Evolutionary conservation across 2,888 invertebrate genomes (phyloP).

Genomic region (Chrysolina haemoptera): DNA sequence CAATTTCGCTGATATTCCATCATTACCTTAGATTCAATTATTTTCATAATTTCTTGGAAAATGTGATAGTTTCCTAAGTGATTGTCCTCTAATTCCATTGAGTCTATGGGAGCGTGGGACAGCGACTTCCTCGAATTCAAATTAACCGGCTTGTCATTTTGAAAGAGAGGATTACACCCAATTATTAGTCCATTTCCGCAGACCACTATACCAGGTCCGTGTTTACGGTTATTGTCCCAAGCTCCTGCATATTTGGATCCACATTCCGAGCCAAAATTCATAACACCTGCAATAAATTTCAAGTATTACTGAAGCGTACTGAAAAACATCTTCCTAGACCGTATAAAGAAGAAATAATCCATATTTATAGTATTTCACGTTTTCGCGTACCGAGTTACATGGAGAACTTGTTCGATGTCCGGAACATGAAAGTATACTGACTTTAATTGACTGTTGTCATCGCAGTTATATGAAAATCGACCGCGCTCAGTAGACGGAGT

Average conservation of each 20-base stretch:
- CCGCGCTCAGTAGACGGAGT: too few relatives aligned
- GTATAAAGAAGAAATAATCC: too few relatives aligned
- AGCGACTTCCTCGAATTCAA: slow-evolving; percentile 25
- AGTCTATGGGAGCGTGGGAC: background rate
- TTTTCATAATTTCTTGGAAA: slow-evolving; percentile 30
- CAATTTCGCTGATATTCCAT: background rate
- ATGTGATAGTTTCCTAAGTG: background rate
- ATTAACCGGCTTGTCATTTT: slow-evolving; percentile 70
- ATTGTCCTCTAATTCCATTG: background rate
- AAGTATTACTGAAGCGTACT: too few relatives aligned
- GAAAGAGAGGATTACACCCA: slow-evolving; percentile 71
- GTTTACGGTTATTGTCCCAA: slow-evolving; percentile 73
- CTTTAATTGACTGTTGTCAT: too few relatives aligned
- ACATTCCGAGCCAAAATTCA: slow-evolving; percentile 71
- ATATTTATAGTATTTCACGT: too few relatives aligned
- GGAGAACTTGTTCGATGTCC: too few relatives aligned
- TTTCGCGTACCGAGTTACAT: too few relatives aligned
- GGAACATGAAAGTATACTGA: too few relatives aligned
- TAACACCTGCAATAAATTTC: slow-evolving; percentile 58
- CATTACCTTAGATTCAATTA: slow-evolving; percentile 34
- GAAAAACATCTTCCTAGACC: too few relatives aligned
- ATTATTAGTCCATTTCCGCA: slow-evolving; percentile 74
- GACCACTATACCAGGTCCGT: slow-evolving; percentile 73
- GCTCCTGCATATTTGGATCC: slow-evolving; percentile 74
- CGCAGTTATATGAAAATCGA: too few relatives aligned